Conservation (phyloP, 1,140 invertebrate species). For the Camponotus pennsylvanicus region DNA sequence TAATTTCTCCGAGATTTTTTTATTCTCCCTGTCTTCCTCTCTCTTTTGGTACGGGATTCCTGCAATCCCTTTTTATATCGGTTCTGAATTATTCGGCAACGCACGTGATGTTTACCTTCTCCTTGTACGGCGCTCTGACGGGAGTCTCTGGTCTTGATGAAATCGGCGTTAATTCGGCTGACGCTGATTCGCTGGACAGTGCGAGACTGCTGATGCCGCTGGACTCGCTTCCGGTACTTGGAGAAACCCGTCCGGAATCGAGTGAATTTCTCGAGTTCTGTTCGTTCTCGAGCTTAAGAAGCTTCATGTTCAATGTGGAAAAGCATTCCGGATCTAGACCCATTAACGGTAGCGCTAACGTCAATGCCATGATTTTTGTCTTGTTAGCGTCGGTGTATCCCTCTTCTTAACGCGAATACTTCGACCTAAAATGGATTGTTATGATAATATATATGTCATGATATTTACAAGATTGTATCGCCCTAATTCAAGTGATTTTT, state of each 20-base stretch:
- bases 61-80: background rate
- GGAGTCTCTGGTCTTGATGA: slow-evolving; percentile 68
- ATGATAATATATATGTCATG: background rate
- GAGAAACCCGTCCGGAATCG: slow-evolving; percentile 65
- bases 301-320: slow-evolving; percentile 40
- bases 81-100: background rate
- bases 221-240: slow-evolving; percentile 70
- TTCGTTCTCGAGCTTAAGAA: slow-evolving; percentile 58
- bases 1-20: background rate
- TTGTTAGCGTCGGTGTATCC: background rate
- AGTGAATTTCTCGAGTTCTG: slow-evolving; percentile 49
- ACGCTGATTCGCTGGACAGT: slow-evolving; percentile 55
- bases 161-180: slow-evolving; percentile 56
- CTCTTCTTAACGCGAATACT: background rate
- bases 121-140: background rate
- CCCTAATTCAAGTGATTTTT: background rate
- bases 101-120: slow-evolving; percentile 22
- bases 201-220: slow-evolving; percentile 72
- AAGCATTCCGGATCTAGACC: slow-evolving; percentile 71
- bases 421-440: background rate
- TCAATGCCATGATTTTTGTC: slow-evolving; percentile 70
- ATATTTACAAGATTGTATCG: slow-evolving; percentile 14
- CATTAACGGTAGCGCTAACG: slow-evolving; percentile 73
- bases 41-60: background rate
- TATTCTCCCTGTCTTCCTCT: background rate